A percentile compares a stretch with the other conserved stretches of the same genome.
phyloP scores from a whole-genome alignment of 2,113 vertebrate species.

The Alethe castanea region DNA sequence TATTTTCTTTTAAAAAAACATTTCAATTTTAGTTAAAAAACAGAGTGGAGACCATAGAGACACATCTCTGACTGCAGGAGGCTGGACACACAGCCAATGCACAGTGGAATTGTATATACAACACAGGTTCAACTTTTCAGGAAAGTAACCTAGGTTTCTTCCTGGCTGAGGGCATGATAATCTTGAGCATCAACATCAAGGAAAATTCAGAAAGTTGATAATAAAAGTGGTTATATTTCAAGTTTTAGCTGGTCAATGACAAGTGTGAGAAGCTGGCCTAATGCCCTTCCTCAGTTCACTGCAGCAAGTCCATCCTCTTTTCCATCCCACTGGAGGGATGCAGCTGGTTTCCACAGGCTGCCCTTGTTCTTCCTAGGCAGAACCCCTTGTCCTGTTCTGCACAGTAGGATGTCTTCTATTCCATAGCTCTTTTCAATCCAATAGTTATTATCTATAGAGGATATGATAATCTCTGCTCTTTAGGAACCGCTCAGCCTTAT shows the following conservation, averaged over 20 bases:
- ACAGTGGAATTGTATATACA: not conserved
- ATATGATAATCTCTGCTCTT: not conserved
- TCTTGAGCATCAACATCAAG: not conserved
- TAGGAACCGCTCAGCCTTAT: not conserved
- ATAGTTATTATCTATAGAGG: not conserved
- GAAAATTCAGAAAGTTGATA: not conserved
- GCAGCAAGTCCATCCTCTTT: not conserved
- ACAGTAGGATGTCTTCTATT: not conserved
- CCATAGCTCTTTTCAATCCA: not conserved
- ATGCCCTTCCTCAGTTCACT: not conserved
- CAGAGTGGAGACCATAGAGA: not conserved
- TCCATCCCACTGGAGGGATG: not conserved
- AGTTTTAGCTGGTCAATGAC: not conserved
- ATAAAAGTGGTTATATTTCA: not conserved
- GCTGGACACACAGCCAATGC: not conserved
- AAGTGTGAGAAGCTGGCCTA: not conserved
- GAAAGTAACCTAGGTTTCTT: not conserved
- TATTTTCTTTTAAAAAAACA: not conserved
- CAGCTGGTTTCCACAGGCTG: not conserved
- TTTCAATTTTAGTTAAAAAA: not conserved
- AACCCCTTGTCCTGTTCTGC: not conserved
- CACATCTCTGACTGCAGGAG: not conserved
- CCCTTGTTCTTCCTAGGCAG: not conserved
- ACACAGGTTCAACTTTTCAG: not conserved
- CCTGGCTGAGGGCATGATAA: not conserved